These are phyloP conservation scores for Orussus abietinus DNA, from an alignment of 1,140 invertebrate species.

Conservation along the genomic window DNA sequence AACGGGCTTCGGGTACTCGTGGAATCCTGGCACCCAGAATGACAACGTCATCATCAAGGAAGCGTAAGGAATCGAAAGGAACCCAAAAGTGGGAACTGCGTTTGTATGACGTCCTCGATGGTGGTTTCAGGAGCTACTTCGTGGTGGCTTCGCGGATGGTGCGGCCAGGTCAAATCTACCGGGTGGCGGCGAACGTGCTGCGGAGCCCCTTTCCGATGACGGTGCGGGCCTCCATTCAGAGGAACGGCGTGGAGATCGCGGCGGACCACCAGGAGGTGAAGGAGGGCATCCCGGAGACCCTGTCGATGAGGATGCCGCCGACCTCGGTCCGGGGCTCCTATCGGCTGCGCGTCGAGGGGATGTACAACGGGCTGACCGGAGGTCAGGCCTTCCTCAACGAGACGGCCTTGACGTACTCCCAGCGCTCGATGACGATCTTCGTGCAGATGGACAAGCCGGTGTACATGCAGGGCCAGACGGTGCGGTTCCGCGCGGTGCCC, in stretches of 20 bases:
- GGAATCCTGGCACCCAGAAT: conserved; percentile 14
- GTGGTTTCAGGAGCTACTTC: conserved; percentile 78
- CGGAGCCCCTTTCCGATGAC: conserved; percentile 68
- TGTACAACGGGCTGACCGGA: conserved; percentile 77
- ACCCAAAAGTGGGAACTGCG: conserved; percentile 4
- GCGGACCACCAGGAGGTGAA: conserved; percentile 73
- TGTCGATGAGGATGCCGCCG: conserved; percentile 79
- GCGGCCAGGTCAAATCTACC: conserved; percentile 80
- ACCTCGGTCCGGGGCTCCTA: conserved; percentile 80
- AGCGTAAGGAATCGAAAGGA: conserved; percentile 52
- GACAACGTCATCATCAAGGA: conserved; percentile 59
- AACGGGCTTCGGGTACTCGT: conserved; percentile 11
- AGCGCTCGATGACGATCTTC: conserved; percentile 91
- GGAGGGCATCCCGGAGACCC: conserved; percentile 74
- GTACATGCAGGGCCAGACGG: conserved; percentile 89
- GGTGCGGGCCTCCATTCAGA: conserved; percentile 77
- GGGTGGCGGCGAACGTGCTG: conserved; percentile 75
- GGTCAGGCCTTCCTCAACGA: conserved; percentile 83
- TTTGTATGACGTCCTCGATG: too few species aligned
- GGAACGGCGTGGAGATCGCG: conserved; percentile 82
- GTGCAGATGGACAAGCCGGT: conserved; percentile 94
- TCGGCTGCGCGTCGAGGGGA: conserved; percentile 82
- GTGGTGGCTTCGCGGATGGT: conserved; percentile 82
- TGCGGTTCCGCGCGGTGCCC: conserved; percentile 82
- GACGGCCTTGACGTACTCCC: conserved; percentile 74